phyloP scores from a whole-genome alignment of 2,888 invertebrate genomes.

The Metallyticus violacea region DNA sequence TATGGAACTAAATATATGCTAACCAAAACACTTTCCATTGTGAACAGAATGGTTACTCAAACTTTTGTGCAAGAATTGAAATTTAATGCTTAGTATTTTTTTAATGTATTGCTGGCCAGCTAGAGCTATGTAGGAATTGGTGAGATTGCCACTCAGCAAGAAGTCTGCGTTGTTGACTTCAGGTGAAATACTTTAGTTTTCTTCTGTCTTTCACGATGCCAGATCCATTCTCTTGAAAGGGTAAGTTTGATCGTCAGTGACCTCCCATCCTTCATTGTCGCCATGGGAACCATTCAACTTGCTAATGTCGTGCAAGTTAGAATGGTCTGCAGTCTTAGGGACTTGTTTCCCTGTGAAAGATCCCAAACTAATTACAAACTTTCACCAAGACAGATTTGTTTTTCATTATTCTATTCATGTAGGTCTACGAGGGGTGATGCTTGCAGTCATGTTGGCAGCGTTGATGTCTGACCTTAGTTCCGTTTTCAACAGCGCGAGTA shows the following conservation, averaged over 20 bases:
- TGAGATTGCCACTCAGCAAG: background rate
- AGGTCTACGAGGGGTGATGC: slow-evolving; percentile 17
- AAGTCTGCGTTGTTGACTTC: background rate
- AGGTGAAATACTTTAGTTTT: background rate
- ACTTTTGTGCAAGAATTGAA: background rate
- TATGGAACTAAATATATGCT: too few species aligned
- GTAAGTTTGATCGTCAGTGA: background rate
- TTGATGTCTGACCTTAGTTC: slow-evolving; percentile 21
- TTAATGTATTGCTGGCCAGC: background rate
- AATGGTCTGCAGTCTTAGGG: background rate
- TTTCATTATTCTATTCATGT: slow-evolving; percentile 17
- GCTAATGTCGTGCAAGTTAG: background rate
- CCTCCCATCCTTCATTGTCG: background rate
- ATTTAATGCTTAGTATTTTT: background rate
- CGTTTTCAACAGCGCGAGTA: slow-evolving; percentile 17
- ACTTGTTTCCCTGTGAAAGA: background rate
- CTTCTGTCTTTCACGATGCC: background rate
- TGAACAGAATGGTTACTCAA: too few species aligned
- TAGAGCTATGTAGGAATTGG: background rate
- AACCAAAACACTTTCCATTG: too few species aligned
- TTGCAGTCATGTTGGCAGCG: slow-evolving; percentile 19
- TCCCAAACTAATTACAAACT: background rate
- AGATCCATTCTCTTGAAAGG: background rate
- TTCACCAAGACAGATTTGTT: slow-evolving; percentile 17
- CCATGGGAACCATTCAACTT: background rate